phyloP scores from a whole-genome alignment of 2,888 invertebrate genomes.

The Acanthosoma haemorrhoidale region DNA sequence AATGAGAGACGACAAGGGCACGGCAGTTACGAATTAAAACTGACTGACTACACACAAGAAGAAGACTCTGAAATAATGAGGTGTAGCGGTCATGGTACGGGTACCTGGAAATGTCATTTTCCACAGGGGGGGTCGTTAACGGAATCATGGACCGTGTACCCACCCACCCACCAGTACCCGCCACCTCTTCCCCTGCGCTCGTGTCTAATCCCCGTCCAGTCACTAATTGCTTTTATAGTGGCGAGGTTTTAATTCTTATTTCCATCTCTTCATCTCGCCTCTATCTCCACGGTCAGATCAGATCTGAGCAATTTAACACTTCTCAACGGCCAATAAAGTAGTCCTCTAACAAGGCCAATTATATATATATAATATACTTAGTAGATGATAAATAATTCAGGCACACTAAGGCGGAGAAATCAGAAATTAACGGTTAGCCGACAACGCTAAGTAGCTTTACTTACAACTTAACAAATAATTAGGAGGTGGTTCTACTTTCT shows the following conservation, averaged over 20 bases:
- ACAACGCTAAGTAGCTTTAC: too few relatives aligned
- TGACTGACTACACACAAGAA: too few relatives aligned
- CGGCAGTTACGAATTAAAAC: too few relatives aligned
- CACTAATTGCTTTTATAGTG: neutral
- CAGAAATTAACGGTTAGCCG: too few relatives aligned
- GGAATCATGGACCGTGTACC: neutral
- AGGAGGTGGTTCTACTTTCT: too few relatives aligned
- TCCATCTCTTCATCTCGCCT: neutral
- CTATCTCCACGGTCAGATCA: slow-evolving; percentile 4
- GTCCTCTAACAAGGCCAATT: neutral
- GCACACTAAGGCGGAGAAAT: neutral
- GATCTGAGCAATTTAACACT: too few relatives aligned
- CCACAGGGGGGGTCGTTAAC: neutral
- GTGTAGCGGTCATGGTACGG: too few relatives aligned
- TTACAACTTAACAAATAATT: too few relatives aligned
- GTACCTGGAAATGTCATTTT: neutral
- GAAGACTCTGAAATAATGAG: too few relatives aligned
- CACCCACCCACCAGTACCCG: neutral
- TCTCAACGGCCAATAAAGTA: neutral
- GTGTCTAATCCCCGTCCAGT: neutral
- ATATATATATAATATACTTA: too few relatives aligned
- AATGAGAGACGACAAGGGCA: too few relatives aligned
- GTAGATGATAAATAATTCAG: neutral
- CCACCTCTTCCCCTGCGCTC: neutral
- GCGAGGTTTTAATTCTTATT: too few relatives aligned